Evolutionary conservation across 2,888 invertebrate genomes (phyloP).

Genomic region (Drosophila paranaensis): DNA sequence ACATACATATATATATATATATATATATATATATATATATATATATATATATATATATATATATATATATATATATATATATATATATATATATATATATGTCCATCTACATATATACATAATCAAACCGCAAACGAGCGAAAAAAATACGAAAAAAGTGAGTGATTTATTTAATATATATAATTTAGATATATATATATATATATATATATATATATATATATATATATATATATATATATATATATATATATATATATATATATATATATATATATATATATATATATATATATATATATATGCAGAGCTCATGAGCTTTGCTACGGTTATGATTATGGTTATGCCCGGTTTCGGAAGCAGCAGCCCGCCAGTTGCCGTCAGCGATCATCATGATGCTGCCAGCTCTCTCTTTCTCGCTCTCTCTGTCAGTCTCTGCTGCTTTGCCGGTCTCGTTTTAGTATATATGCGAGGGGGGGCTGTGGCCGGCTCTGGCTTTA

Average conservation of each 20-base stretch:
- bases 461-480: constrained; percentile 9
- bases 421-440: constrained; percentile 2
- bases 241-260: constrained; percentile 23
- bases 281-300: constrained; percentile 8
- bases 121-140: constrained; percentile 47
- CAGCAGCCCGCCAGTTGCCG: constrained; percentile 46
- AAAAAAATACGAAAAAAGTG: constrained; percentile 63
- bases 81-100: constrained; percentile 15
- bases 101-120: constrained; percentile 11
- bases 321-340: constrained; percentile 56
- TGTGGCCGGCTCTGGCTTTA: constrained; percentile 31
- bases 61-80: constrained; percentile 5
- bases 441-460: constrained; percentile 31
- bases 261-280: background rate
- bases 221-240: constrained; percentile 15
- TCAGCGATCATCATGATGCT: constrained; percentile 31
- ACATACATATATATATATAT: constrained; percentile 7
- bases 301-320: constrained; percentile 46
- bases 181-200: constrained; percentile 7
- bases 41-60: constrained; percentile 15
- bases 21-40: constrained; percentile 11
- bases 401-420: constrained; percentile 20
- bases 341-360: constrained; percentile 69
- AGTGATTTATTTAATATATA: constrained; percentile 61
- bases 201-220: constrained; percentile 14